Evolutionary conservation across 2,888 invertebrate species (phyloP).

Genomic region (Agrypnus murinus): DNA sequence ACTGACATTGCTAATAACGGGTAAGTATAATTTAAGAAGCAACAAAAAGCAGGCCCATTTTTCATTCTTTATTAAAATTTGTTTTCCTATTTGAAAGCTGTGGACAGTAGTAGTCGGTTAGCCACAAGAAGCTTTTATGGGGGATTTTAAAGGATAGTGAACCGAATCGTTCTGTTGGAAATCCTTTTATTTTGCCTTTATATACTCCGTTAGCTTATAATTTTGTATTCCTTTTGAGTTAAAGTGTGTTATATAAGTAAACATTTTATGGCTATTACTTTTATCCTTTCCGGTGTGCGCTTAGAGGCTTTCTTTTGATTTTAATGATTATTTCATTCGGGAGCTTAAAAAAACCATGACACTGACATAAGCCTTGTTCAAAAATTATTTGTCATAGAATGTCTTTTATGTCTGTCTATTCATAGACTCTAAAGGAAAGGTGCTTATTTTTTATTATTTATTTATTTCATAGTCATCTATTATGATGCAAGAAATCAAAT

Average conservation of each 20-base stretch:
- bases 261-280: slow-evolving; percentile 63
- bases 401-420: not conserved
- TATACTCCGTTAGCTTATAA: slow-evolving; percentile 59
- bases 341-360: slow-evolving; percentile 42
- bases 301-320: slow-evolving; percentile 52
- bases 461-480: too few relatives aligned
- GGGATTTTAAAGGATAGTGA: slow-evolving; percentile 46
- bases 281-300: slow-evolving; percentile 55
- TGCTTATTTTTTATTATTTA: slow-evolving; percentile 10
- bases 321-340: slow-evolving; percentile 56
- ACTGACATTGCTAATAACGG: too few relatives aligned
- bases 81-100: slow-evolving; percentile 42
- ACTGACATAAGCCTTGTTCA: slow-evolving; percentile 38
- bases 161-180: slow-evolving; percentile 51
- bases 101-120: slow-evolving; percentile 46
- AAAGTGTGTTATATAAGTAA: slow-evolving; percentile 61
- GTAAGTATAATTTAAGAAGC: too few relatives aligned
- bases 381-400: slow-evolving; percentile 13
- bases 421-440: too few relatives aligned
- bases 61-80: slow-evolving; percentile 41
- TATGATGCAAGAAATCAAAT: too few relatives aligned
- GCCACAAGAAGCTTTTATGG: slow-evolving; percentile 50
- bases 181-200: slow-evolving; percentile 60
- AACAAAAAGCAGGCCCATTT: too few relatives aligned
- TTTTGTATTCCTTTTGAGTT: slow-evolving; percentile 63